Evolutionary conservation across 2,888 invertebrate genomes (phyloP), one percentile per base, ranked within the genome.

Genomic region (Ichneumoninae sp.): DNA sequence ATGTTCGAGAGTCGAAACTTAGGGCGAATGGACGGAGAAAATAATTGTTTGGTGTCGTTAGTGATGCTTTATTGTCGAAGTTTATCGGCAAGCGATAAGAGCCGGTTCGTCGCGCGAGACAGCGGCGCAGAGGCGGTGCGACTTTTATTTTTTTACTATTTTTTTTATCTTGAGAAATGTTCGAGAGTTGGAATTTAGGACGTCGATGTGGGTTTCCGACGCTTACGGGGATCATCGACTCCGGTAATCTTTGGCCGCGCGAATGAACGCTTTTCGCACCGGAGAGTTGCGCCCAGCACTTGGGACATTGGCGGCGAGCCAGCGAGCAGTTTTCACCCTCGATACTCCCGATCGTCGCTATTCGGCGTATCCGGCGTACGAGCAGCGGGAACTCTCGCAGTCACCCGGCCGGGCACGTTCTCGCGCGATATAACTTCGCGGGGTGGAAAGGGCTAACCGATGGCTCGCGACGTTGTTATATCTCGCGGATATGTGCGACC

Each of bases 231-330:
- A 83, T 83, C 71, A 76, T 80, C 76, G 66, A 80, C 75, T 83
- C 47, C 54, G 62, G 47, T 75, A 76, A 83, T 82, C 81, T 87
- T 86, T 82, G 85, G 76, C 83, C 62, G 33, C 7, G 30, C 80
- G 74, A 81, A 82, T 87, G 68, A 44, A 80, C 83, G 85, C 86
- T 86, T 85, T 83, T 74, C 86, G 85, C 86, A 62, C 65, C 65
- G 26, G 36, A 22, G 22, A 26, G 62, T 33, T 40, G 50, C 22
- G 62, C 74, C 30, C 60, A 30, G 33, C 75, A 50, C 76, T 71
- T 19, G 40, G 50, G n/a, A 62, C 47, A n/a, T 83, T 83, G 83
- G 83, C 83, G 6, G 10, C 13, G 66, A 71, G 83, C 83, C 83
- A 83, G 80, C 72, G 86, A 68, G 82, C 75, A 83, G 82, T 84